phyloP scores from a whole-genome alignment of 2,113 vertebrate genomes.

The Chamaetylas fuelleborni region DNA sequence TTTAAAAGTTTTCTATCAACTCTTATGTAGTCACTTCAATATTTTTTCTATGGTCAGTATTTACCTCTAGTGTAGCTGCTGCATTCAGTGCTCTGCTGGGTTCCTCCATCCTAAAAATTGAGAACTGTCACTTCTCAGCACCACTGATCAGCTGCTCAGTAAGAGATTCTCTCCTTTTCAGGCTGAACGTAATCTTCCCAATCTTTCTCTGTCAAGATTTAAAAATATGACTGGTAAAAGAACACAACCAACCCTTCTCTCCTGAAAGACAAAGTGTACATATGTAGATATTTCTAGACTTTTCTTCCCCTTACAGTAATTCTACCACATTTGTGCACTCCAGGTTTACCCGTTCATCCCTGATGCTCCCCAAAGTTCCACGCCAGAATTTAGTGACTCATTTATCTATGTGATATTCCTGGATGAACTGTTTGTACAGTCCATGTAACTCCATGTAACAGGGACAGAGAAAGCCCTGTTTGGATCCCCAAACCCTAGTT shows the following conservation, averaged over 20 bases:
- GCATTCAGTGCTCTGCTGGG: not conserved
- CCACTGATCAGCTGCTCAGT: not conserved
- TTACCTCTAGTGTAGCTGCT: not conserved
- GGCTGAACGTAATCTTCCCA: not conserved
- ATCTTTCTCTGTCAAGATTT: not conserved
- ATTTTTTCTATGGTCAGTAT: not conserved
- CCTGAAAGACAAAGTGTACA: not conserved
- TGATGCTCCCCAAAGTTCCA: not conserved
- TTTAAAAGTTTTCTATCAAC: not conserved
- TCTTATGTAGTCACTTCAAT: not conserved
- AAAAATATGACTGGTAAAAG: not conserved
- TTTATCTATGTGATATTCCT: not conserved
- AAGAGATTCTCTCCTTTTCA: not conserved
- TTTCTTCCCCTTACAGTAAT: not conserved
- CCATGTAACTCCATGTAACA: not conserved
- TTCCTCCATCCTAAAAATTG: not conserved
- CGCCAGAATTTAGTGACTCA: not conserved
- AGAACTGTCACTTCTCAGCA: not conserved
- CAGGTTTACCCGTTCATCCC: not conserved
- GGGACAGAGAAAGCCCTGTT: not conserved
- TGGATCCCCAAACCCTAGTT: not conserved
- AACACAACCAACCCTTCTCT: not conserved
- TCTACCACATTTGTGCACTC: rapidly evolving
- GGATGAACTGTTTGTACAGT: not conserved
- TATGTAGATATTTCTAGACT: not conserved